Conservation (phyloP, 30 jellyfish, hydroid and myxozoan genomes). For the Pseudorhiza aurosa region DNA sequence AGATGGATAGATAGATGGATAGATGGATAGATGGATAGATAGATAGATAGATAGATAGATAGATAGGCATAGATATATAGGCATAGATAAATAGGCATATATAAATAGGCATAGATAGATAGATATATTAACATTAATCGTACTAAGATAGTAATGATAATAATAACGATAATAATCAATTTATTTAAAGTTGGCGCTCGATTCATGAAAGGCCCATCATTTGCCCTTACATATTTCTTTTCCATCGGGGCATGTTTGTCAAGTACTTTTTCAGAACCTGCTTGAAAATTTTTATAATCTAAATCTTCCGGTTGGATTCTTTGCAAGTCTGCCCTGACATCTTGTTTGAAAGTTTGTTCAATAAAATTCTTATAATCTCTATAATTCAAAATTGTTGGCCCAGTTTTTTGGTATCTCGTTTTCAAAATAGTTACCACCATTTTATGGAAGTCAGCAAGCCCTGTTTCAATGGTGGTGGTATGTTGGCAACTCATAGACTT, state of each 20-base stretch:
- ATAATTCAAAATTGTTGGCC: neutral
- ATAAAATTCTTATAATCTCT: neutral
- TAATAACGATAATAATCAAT: too few relatives aligned
- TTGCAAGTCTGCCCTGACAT: neutral
- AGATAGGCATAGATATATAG: too few relatives aligned
- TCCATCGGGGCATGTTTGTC: constrained; percentile 19
- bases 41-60: too few relatives aligned
- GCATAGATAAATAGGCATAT: too few relatives aligned
- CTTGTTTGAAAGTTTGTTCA: neutral
- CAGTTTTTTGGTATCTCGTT: neutral
- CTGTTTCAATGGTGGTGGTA: neutral
- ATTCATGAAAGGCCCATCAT: neutral
- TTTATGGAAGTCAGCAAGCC: constrained; percentile 7
- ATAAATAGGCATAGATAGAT: too few relatives aligned
- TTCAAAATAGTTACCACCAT: neutral
- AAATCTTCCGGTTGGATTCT: neutral
- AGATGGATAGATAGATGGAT: too few relatives aligned
- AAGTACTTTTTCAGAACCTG: neutral
- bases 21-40: too few relatives aligned
- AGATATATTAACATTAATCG: too few relatives aligned
- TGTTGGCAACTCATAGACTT: neutral
- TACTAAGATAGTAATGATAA: too few relatives aligned
- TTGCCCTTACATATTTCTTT: neutral
- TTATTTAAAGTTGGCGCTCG: too few relatives aligned
- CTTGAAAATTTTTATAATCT: too few relatives aligned